A percentile compares a stretch with the other conserved stretches of the same genome.
These are phyloP conservation scores for Rhopalosiphum nymphaeae DNA, from an alignment of 2,888 invertebrate species.

Conservation along the genomic window DNA sequence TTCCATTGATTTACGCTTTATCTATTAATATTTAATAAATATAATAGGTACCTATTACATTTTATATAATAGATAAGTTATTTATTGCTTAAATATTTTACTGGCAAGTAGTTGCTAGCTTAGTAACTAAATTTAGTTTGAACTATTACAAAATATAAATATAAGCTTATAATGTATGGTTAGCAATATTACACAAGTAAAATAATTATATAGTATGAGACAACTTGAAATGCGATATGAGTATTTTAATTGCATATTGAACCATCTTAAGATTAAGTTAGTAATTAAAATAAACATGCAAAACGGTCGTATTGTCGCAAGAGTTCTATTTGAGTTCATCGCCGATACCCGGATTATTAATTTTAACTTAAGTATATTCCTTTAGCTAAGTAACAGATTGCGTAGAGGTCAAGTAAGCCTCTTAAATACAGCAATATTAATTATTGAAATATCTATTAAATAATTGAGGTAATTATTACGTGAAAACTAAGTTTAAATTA, in stretches of 20 bases:
- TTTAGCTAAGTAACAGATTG: conserved; percentile 39
- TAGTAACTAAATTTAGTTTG: neutral
- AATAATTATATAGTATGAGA: neutral
- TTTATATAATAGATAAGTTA: neutral
- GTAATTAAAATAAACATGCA: conserved; percentile 40
- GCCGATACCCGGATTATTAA: conserved; percentile 40
- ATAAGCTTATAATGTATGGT: neutral
- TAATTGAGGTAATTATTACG: neutral
- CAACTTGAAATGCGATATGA: neutral
- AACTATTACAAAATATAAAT: neutral
- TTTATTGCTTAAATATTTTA: neutral
- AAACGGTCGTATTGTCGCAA: neutral
- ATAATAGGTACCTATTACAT: neutral
- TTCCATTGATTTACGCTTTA: neutral
- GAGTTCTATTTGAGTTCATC: neutral
- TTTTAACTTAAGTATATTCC: conserved; percentile 5
- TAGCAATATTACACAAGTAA: neutral
- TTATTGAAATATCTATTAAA: neutral
- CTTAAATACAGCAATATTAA: neutral
- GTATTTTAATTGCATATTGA: neutral
- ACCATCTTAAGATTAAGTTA: conserved; percentile 9
- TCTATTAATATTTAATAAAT: neutral
- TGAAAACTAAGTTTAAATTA: neutral
- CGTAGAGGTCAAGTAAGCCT: neutral
- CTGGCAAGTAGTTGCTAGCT: neutral